These are phyloP conservation scores for Illadopsis cleaveri DNA, from an alignment of 2,113 vertebrate genomes.

Conservation along the genomic window DNA sequence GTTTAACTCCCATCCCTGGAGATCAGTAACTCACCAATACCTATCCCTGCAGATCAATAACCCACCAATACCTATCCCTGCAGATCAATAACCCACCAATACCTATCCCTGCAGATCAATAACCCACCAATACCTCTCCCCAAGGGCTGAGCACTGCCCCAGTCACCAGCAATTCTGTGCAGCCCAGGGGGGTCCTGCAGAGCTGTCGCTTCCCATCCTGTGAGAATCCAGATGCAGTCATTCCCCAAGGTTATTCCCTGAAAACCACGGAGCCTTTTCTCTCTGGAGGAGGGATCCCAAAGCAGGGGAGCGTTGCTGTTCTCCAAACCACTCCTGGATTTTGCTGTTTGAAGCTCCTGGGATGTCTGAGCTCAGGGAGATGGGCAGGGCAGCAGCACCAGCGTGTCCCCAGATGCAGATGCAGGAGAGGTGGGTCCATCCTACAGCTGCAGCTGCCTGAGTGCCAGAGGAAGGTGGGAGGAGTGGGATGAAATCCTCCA, in stretches of 20 bases:
- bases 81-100: not conserved
- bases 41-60: not conserved
- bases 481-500: not conserved
- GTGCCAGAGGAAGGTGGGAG: not conserved
- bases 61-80: not conserved
- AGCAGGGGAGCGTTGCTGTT: not conserved
- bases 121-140: not conserved
- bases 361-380: not conserved
- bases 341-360: accelerated
- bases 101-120: no score
- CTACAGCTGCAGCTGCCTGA: not conserved
- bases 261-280: accelerated
- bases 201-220: not conserved
- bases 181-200: not conserved
- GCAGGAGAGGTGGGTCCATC: not conserved
- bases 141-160: not conserved
- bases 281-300: not conserved
- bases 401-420: not conserved
- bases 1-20: accelerated
- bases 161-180: accelerated
- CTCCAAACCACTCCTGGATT: not conserved
- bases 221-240: not conserved
- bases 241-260: not conserved
- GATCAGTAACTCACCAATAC: not conserved
- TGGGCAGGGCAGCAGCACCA: not conserved